phyloP scores from a whole-genome alignment of 2,888 invertebrate species.

The Acrobasis repandana region DNA sequence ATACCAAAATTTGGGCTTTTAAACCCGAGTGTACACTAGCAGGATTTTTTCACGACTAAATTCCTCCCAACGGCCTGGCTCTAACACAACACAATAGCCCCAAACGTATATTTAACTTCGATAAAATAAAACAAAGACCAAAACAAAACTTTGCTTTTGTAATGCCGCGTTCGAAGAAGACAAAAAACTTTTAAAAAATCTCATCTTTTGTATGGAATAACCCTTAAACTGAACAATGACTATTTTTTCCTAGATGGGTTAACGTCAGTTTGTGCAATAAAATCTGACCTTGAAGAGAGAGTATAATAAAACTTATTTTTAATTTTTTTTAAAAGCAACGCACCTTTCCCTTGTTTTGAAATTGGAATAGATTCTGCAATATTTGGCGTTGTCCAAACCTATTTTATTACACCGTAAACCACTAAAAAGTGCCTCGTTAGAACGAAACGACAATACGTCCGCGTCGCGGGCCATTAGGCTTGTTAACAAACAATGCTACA shows the following conservation, averaged over 20 bases:
- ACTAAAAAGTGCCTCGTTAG: conserved; percentile 74
- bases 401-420: conserved; percentile 78
- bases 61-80: conserved; percentile 58
- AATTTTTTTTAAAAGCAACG: conserved; percentile 16
- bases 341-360: conserved; percentile 30
- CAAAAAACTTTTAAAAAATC: conserved; percentile 53
- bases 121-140: conserved; percentile 75
- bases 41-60: conserved; percentile 79
- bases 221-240: conserved; percentile 71
- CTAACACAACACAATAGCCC: conserved; percentile 77
- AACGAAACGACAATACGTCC: conserved; percentile 62
- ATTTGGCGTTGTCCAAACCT: conserved; percentile 72
- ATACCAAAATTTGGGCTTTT: conserved; percentile 31
- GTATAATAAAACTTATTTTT: conserved; percentile 30
- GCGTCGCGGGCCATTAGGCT: conserved; percentile 67
- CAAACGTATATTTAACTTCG: conserved; percentile 78
- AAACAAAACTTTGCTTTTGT: conserved; percentile 74
- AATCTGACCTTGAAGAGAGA: conserved; percentile 39
- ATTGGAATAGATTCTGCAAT: conserved; percentile 69
- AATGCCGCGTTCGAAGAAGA: conserved; percentile 75
- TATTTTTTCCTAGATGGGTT: conserved; percentile 65
- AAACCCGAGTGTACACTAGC: conserved; percentile 67
- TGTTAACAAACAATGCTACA: conserved; percentile 65
- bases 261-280: conserved; percentile 36
- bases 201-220: conserved; percentile 61